A percentile compares a stretch with the other conserved stretches of the same genome.
Conservation (phyloP, 2,888 invertebrate species). For the Drosophila birchii region DNA sequence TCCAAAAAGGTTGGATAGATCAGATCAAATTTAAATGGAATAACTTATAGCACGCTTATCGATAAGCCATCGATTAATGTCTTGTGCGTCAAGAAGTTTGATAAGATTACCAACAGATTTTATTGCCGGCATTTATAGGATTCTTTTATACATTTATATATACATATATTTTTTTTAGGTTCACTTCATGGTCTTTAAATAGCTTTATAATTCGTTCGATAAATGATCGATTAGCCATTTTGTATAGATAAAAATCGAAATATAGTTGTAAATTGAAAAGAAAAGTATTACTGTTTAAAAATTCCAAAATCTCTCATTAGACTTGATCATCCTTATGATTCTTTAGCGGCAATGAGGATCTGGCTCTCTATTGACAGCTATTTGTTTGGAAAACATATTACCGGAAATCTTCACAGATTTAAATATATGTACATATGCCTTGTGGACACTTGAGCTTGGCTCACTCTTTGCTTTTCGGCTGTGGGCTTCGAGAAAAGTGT, state of each 20-base stretch:
- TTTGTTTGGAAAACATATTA: slow-evolving; percentile 24
- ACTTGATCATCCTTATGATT: neutral
- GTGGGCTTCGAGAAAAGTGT: slow-evolving; percentile 37
- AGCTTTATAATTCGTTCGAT: neutral
- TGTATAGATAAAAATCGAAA: neutral
- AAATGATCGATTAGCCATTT: neutral
- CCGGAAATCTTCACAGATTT: slow-evolving; percentile 47
- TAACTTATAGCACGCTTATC: slow-evolving; percentile 10
- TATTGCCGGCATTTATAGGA: neutral
- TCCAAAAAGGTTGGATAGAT: slow-evolving; percentile 27
- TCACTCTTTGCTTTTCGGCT: slow-evolving; percentile 22
- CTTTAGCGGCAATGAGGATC: slow-evolving; percentile 10
- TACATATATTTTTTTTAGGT: neutral
- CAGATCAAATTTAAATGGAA: slow-evolving; percentile 1
- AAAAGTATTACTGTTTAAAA: no score
- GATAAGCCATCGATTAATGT: neutral
- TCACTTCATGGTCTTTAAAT: neutral
- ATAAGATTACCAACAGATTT: neutral
- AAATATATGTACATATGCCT: slow-evolving; percentile 23
- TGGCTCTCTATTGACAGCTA: neutral
- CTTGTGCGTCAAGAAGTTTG: neutral
- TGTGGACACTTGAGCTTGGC: slow-evolving; percentile 8
- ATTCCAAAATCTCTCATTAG: no score
- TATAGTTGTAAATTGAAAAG: no score
- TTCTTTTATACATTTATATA: no score